Evolutionary conservation across 2,888 invertebrate species (phyloP).

Genomic region (Netelia virgata): DNA sequence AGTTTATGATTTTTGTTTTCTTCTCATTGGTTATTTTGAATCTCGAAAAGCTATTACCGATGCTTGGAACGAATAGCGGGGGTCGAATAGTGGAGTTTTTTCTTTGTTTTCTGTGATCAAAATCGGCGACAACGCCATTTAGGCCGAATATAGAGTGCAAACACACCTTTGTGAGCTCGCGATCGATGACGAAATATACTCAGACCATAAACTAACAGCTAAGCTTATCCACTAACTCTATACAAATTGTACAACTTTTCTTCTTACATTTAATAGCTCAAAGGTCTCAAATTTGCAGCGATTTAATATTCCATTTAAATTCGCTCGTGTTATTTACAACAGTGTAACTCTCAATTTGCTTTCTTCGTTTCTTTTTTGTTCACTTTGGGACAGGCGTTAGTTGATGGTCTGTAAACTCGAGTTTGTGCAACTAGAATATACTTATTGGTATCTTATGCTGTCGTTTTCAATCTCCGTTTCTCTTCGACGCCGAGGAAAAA

Average conservation of each 20-base stretch:
- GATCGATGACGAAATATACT: conserved; percentile 70
- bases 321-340: conserved; percentile 69
- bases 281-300: conserved; percentile 65
- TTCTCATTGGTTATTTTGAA: background rate
- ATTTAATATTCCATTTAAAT: conserved; percentile 70
- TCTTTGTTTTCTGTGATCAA: conserved; percentile 29
- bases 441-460: conserved; percentile 56
- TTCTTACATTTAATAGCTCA: conserved; percentile 64
- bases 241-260: conserved; percentile 83
- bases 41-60: background rate
- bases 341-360: conserved; percentile 49
- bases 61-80: background rate
- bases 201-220: conserved; percentile 84
- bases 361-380: conserved; percentile 61
- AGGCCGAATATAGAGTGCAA: conserved; percentile 11
- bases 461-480: conserved; percentile 35
- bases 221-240: conserved; percentile 81
- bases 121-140: conserved; percentile 33
- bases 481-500: conserved; percentile 17
- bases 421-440: conserved; percentile 74
- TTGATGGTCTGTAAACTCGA: conserved; percentile 82
- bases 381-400: conserved; percentile 77
- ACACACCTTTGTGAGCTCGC: background rate
- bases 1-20: background rate
- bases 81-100: background rate